Conservation (phyloP, 35 echinoderm and acorn worm species). For the Amphiura filiformis region DNA sequence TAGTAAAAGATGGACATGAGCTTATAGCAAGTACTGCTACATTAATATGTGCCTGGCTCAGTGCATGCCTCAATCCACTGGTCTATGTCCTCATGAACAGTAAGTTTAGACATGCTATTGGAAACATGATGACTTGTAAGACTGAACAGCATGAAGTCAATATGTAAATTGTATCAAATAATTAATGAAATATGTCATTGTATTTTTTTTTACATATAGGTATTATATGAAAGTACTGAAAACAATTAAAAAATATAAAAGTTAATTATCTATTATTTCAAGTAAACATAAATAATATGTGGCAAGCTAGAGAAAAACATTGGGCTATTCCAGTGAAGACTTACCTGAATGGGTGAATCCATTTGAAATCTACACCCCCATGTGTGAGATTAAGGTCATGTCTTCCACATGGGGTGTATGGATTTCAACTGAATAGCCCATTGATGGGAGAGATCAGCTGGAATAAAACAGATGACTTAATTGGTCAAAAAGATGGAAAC, state of each 20-base stretch:
- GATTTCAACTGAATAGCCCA: no score
- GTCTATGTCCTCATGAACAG: constrained; percentile 44
- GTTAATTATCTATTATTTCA: background rate
- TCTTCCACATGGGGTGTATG: no score
- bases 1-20: constrained; percentile 24
- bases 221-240: background rate
- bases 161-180: constrained; percentile 13
- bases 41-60: constrained; percentile 45
- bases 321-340: no score
- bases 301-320: no score
- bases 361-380: no score
- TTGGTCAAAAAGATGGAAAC: no score
- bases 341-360: no score
- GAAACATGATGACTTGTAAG: background rate
- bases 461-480: no score
- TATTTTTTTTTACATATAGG: background rate
- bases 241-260: background rate
- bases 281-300: no score
- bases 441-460: no score
- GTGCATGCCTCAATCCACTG: constrained; percentile 51
- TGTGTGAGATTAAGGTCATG: no score
- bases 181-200: no score
- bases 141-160: background rate
- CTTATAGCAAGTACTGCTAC: constrained; percentile 13
- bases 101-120: constrained; percentile 38